Evolutionary conservation across 2,888 invertebrate species (phyloP).

Genomic region (Tiphia femorata): DNA sequence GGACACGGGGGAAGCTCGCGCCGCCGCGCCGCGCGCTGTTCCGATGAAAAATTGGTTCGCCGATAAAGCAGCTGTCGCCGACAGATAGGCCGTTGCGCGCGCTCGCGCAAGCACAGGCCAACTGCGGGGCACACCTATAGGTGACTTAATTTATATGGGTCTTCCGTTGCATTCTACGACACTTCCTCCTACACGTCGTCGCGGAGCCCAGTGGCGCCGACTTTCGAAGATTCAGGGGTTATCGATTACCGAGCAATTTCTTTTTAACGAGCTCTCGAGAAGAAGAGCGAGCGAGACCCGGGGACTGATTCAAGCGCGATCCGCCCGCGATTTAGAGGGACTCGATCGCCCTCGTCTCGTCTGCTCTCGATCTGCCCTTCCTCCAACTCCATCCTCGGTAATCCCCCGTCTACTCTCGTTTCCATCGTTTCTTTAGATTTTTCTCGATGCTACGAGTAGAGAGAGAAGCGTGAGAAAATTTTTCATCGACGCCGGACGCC

Average conservation of each 20-base stretch:
- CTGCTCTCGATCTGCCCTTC: neutral
- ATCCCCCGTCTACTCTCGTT: slow-evolving; percentile 31
- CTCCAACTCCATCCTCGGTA: slow-evolving; percentile 6
- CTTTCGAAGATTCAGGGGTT: slow-evolving; percentile 28
- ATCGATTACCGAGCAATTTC: slow-evolving; percentile 55
- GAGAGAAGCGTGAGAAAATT: slow-evolving; percentile 29
- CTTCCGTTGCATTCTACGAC: slow-evolving; percentile 20
- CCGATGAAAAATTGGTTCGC: slow-evolving; percentile 21
- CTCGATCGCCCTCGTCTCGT: neutral
- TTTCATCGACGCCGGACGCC: slow-evolving; percentile 24
- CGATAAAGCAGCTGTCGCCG: slow-evolving; percentile 37
- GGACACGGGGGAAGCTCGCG: neutral
- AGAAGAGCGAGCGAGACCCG: no score
- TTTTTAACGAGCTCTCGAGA: slow-evolving; percentile 53
- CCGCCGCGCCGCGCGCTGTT: no score
- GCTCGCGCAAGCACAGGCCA: no score
- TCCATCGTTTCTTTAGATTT: slow-evolving; percentile 34
- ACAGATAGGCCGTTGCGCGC: slow-evolving; percentile 22
- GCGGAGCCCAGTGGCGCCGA: neutral
- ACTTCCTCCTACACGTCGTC: neutral
- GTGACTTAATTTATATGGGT: slow-evolving; percentile 40
- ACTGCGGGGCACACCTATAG: slow-evolving; percentile 1
- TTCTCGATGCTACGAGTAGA: neutral
- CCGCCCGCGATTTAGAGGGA: slow-evolving; percentile 24
- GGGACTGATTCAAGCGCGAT: slow-evolving; percentile 43